A percentile compares a stretch with the other conserved stretches of the same genome.
These are phyloP conservation scores for Leptocoma aspasia DNA, from an alignment of 2,113 vertebrate genomes.

Conservation along the genomic window DNA sequence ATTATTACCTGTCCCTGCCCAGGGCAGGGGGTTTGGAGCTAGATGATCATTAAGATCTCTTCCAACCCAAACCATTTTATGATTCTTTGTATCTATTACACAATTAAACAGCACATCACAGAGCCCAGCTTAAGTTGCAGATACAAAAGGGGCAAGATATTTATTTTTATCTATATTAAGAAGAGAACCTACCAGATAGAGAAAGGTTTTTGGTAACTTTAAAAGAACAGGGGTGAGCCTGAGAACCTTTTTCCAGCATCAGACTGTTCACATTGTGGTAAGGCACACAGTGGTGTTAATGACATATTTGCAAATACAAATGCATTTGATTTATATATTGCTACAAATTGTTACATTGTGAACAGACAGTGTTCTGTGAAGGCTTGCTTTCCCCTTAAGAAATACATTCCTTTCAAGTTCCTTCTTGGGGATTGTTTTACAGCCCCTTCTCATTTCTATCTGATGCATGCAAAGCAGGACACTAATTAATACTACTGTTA, in stretches of 20 bases:
- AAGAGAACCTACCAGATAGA: background rate
- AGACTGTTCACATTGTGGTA: background rate
- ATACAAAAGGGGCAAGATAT: fast-evolving
- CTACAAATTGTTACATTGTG: background rate
- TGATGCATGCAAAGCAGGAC: background rate
- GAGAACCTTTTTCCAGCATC: background rate
- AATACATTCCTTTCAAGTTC: background rate
- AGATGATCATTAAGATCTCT: background rate
- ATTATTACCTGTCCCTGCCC: background rate
- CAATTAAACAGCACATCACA: background rate
- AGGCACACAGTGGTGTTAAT: background rate
- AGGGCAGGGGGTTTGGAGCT: background rate
- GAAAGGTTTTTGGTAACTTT: background rate
- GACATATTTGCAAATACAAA: background rate
- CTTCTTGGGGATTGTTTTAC: background rate
- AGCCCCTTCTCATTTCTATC: background rate
- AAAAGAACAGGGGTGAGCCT: background rate
- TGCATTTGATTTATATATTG: background rate
- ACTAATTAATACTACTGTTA: background rate
- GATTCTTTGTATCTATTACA: background rate
- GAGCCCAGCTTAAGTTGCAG: background rate
- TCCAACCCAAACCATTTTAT: background rate
- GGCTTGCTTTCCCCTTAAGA: background rate
- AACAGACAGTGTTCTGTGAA: background rate
- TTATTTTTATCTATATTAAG: background rate